Base-by-base conservation (phyloP, 1,140 invertebrate genomes). In the Zaprionus africanus region DNA sequence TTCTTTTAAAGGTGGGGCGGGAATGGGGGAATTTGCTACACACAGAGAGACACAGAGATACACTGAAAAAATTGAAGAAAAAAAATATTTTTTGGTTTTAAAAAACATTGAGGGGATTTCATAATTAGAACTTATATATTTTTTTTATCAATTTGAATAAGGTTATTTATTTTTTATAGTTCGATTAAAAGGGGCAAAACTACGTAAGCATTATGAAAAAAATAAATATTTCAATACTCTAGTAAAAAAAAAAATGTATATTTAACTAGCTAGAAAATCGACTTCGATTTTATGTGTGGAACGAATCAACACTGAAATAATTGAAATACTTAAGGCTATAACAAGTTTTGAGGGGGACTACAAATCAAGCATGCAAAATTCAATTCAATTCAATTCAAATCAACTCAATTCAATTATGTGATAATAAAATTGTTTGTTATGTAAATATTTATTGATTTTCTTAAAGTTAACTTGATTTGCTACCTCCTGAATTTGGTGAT, bases 61-160 rank as follows among this genome's bases (percentile, higher is more conserved):
- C 85, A 88, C 85, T 88, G 85, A 76, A 88, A 88, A 86, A 88
- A 90, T 84, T 51, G 85, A 82, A 88, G 85, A 88, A 88, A 88
- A 88, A 79, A 87, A 71, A 54, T 73, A n/a, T 76, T 79, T 64
- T 60, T 78, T 81, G 65, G 68, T 79, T 86, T 76, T 76, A 64
- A 82, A 86, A 77, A 57, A 79, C 56, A 76, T 86, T 69, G 26
- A 67, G 78, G 64, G 79, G 82, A 71, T 65, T 49, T 66, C 15
- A 62, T 63, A 73, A 68, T 63, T 61, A 36, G 58, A 73, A 62
- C 43, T 17, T 34, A 36, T 43, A 43, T 43, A n/a, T 22, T 72
- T 58, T 36, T 22, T 9, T 54, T 36, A 15, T 70, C 5, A 61
- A 31, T 34, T 43, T 49, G 2, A 46, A 46, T 46, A 41, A n/a